Evolutionary conservation across 2,888 invertebrate species (phyloP).

Genomic region (Sinopyrophorus schimmeli): DNA sequence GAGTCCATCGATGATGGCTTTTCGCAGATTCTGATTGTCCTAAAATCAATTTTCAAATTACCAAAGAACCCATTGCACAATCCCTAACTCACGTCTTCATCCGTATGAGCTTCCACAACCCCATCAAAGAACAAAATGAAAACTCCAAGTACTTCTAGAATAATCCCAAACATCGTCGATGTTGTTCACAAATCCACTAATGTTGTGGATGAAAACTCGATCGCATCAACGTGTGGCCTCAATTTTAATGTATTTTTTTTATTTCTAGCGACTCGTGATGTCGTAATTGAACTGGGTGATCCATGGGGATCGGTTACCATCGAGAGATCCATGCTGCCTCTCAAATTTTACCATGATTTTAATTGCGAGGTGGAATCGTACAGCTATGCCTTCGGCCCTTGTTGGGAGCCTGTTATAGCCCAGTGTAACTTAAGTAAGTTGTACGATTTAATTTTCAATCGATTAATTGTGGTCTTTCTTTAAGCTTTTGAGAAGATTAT

Average conservation of each 20-base stretch:
- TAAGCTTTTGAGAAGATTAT: slow-evolving; percentile 84
- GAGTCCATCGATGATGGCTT: slow-evolving; percentile 2
- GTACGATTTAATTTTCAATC: background rate
- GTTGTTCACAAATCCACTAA: too few species aligned
- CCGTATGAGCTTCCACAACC: too few species aligned
- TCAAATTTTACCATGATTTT: slow-evolving; percentile 98
- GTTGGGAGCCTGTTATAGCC: slow-evolving; percentile 97
- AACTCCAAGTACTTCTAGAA: too few species aligned
- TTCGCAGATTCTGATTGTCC: too few species aligned
- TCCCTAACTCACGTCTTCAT: too few species aligned
- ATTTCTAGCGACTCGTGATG: slow-evolving; percentile 71
- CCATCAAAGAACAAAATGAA: too few species aligned
- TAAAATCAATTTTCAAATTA: too few species aligned
- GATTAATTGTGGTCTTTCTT: slow-evolving; percentile 30
- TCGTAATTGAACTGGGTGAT: slow-evolving; percentile 76
- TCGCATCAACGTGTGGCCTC: too few species aligned
- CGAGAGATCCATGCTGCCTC: slow-evolving; percentile 88
- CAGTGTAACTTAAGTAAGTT: slow-evolving; percentile 76
- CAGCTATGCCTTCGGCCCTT: slow-evolving; percentile 95
- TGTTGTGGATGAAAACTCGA: too few species aligned
- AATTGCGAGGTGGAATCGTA: slow-evolving; percentile 90
- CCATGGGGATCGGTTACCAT: slow-evolving; percentile 85
- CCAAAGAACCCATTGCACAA: too few species aligned
- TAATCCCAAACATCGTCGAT: too few species aligned
- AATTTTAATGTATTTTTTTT: too few species aligned